Percentiles rank a stretch among this genome's conserved stretches.
Conservation (phyloP, 2,888 invertebrate genomes). For the Philereme vetulata region DNA sequence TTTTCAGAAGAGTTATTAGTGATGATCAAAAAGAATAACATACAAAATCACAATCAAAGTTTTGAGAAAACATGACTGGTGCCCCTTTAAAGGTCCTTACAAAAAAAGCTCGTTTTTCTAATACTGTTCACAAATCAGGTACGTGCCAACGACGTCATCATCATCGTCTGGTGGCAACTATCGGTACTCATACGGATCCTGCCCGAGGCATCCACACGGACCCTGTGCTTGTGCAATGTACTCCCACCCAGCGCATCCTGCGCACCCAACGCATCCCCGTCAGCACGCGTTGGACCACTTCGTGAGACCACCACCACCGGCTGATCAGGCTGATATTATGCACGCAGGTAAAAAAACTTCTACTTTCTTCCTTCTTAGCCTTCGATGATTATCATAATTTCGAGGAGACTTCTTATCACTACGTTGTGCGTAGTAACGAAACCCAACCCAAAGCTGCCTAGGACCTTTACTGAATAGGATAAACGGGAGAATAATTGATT, state of each 20-base stretch:
- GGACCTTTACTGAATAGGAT: background rate
- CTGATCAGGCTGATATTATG: constrained; percentile 79
- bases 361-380: too few species aligned
- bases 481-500: background rate
- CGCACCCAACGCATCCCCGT: constrained; percentile 79
- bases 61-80: background rate
- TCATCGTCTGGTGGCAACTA: constrained; percentile 72
- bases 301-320: constrained; percentile 77
- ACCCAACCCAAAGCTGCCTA: background rate
- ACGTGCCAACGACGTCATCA: constrained; percentile 82
- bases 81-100: background rate
- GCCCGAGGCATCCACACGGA: constrained; percentile 90
- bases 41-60: background rate
- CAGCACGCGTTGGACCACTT: constrained; percentile 83
- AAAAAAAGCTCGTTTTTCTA: background rate
- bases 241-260: constrained; percentile 79
- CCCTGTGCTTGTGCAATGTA: constrained; percentile 87
- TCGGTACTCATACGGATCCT: constrained; percentile 84
- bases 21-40: background rate
- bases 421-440: background rate
- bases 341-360: constrained; percentile 62
- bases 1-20: background rate
- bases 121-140: constrained; percentile 67
- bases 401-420: too few species aligned
- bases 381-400: too few species aligned